These are phyloP conservation scores for Rhyacophila evoluta DNA, from an alignment of 2,888 invertebrate species.

Conservation along the genomic window DNA sequence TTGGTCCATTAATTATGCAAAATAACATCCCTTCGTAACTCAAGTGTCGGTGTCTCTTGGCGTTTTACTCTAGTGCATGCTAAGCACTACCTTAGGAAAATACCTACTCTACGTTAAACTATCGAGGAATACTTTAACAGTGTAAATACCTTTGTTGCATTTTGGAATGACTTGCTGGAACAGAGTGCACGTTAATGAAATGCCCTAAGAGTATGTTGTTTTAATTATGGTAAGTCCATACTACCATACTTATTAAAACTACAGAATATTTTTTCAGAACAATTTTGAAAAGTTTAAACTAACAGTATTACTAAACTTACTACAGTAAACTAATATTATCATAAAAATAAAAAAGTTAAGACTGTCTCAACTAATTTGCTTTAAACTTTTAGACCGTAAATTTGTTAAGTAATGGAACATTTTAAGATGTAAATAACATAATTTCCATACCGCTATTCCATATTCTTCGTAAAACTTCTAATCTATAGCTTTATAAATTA, in stretches of 20 bases:
- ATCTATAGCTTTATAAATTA: conserved; percentile 1
- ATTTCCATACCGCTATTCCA: neutral
- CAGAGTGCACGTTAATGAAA: too few species aligned
- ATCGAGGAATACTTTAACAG: neutral
- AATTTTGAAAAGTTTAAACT: too few species aligned
- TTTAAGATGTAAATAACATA: neutral
- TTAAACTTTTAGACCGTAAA: too few species aligned
- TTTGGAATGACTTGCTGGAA: neutral
- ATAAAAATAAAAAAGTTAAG: too few species aligned
- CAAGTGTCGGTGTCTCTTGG: conserved; percentile 30
- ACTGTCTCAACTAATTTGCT: too few species aligned
- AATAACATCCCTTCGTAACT: conserved; percentile 43
- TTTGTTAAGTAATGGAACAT: neutral
- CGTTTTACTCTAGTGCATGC: conserved; percentile 18
- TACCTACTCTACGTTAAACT: neutral
- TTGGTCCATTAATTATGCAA: conserved; percentile 54
- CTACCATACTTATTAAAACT: too few species aligned
- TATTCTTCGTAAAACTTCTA: neutral
- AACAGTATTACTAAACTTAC: too few species aligned
- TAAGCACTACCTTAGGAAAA: neutral
- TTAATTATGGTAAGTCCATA: too few species aligned
- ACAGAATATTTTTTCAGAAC: too few species aligned
- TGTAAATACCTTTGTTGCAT: neutral
- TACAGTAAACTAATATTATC: too few species aligned
- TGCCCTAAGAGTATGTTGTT: too few species aligned